Evolutionary conservation across 2,888 invertebrate genomes (phyloP), one percentile per base, ranked within the genome.

Genomic region (Watsonalla cultraria): DNA sequence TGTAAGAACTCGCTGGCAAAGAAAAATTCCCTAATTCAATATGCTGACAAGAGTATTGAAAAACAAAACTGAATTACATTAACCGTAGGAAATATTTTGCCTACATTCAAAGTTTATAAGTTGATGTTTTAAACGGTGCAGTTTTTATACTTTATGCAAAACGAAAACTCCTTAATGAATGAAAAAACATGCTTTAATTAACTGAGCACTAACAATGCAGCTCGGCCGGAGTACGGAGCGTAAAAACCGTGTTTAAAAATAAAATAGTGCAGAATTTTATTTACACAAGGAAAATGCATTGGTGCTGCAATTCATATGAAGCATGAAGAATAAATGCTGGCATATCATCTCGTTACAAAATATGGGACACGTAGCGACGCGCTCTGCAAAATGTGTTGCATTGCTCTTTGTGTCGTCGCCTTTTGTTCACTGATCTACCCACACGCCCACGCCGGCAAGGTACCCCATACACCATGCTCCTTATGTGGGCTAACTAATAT

Each of bases 301-400:
- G 69, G 66, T 61, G 58, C 65, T 61, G 68, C 70, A 72, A 75
- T 77, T 76, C 70, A 68, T 70, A 67, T 72, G 67, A 72, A 67
- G 60, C 65, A 72, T 74, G 74, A 74, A 74, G 72, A 78, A 82
- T 82, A 84, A 82, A 80, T 76, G 82, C 63, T 75, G 78, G 75
- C 79, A 76, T 80, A 86, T 88, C 85, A 88, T 85, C 84, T 85
- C 84, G 84, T 88, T 87, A 87, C 82, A 79, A 83, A 82, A 89
- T 88, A 86, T 89, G 80, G 87, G 80, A 76, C 88, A 80, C 81
- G 78, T 75, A 76, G 81, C 78, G 80, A 80, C 76, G 75, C 80
- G 82, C 82, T 85, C 82, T 69, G 79, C 78, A 77, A 82, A 85
- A 86, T 84, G 84, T 83, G 83, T 83, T 80, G 74, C 82, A 84